phyloP scores from a whole-genome alignment of 2,888 invertebrate species.

The Sepiola atlantica region DNA sequence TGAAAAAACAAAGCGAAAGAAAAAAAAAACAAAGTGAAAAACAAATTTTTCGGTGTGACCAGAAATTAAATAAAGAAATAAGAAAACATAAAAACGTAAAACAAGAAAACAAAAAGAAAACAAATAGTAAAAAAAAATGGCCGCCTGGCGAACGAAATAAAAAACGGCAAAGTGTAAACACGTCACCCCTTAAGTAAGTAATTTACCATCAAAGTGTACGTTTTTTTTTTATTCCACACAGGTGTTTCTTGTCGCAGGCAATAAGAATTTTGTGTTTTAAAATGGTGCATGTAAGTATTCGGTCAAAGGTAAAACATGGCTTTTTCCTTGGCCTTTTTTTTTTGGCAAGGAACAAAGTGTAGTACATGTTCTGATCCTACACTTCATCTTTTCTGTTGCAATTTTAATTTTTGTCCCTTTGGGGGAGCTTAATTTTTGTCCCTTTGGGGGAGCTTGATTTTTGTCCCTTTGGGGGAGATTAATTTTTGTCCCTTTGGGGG shows the following conservation, averaged over 20 bases:
- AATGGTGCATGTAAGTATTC: neutral
- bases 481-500: too few relatives aligned
- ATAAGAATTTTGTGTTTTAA: neutral
- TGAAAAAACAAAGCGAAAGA: neutral
- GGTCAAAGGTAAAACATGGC: neutral
- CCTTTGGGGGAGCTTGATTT: too few relatives aligned
- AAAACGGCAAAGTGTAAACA: neutral
- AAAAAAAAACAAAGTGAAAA: neutral
- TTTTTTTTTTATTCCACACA: neutral
- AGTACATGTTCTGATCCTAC: too few relatives aligned
- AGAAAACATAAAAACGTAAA: neutral
- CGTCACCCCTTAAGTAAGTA: slow-evolving; percentile 10
- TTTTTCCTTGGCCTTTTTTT: neutral
- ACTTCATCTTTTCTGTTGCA: too few relatives aligned
- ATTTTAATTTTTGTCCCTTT: too few relatives aligned
- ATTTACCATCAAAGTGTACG: neutral
- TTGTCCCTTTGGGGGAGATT: too few relatives aligned
- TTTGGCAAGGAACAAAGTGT: neutral
- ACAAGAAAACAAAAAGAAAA: too few relatives aligned
- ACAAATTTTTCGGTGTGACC: too few relatives aligned
- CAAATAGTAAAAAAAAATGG: neutral
- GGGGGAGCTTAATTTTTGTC: too few relatives aligned
- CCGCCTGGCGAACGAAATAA: neutral
- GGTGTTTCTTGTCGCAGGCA: neutral
- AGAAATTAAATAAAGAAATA: too few relatives aligned